Evolutionary conservation across 2,113 vertebrate species (phyloP).

Genomic region (Sceloporus undulatus): DNA sequence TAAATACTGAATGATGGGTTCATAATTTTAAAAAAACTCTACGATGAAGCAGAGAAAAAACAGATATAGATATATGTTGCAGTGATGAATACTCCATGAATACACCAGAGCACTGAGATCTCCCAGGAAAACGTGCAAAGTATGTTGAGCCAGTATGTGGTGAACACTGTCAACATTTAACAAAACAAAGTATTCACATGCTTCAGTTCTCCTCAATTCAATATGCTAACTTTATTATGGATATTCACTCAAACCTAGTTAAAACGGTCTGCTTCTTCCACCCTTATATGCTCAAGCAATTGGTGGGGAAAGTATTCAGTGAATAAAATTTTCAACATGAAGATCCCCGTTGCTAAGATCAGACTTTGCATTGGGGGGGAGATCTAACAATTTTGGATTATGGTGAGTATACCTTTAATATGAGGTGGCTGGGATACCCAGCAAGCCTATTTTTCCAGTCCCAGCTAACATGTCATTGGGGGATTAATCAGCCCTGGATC

Average conservation of each 20-base stretch:
- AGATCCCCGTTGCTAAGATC: background rate
- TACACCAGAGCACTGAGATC: background rate
- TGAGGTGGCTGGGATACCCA: background rate
- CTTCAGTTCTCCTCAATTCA: background rate
- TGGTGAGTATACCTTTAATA: background rate
- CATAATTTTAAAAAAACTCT: background rate
- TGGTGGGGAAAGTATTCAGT: background rate
- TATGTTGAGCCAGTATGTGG: background rate
- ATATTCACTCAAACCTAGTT: background rate
- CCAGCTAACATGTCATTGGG: too few relatives aligned
- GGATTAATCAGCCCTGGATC: too few relatives aligned
- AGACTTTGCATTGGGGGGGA: too few relatives aligned
- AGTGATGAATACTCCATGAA: background rate
- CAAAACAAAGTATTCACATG: background rate
- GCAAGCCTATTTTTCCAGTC: too few relatives aligned
- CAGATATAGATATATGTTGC: background rate
- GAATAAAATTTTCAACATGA: background rate
- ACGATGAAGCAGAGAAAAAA: background rate
- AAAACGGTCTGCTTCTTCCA: too few relatives aligned
- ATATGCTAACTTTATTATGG: background rate
- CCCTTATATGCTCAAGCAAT: background rate
- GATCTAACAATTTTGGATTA: background rate
- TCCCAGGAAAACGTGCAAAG: background rate
- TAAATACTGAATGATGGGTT: background rate
- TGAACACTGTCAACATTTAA: background rate